Evolutionary conservation across 2,888 invertebrate species (phyloP).

Genomic region (Uropetala carovei): DNA sequence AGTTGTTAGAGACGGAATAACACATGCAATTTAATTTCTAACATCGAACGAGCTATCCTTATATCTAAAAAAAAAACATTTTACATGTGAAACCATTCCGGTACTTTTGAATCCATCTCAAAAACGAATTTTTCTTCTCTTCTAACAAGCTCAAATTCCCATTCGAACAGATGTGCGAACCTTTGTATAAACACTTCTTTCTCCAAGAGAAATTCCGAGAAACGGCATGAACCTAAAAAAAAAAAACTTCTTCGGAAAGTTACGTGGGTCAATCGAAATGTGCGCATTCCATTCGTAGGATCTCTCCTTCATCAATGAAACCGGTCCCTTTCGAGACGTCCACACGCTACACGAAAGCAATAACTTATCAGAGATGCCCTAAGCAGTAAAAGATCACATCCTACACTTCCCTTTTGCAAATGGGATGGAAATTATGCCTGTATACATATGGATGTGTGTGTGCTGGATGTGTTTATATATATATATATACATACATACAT

Average conservation of each 20-base stretch:
- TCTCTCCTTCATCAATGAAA: conserved; percentile 3
- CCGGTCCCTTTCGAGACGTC: conserved; percentile 6
- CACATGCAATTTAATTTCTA: too few relatives aligned
- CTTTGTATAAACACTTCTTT: background rate
- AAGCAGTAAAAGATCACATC: too few relatives aligned
- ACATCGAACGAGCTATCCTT: too few relatives aligned
- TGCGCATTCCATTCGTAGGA: background rate
- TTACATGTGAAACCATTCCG: background rate
- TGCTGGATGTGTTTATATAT: too few relatives aligned
- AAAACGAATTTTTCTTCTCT: background rate
- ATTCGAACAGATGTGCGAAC: too few relatives aligned
- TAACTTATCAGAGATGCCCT: background rate
- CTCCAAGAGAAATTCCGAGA: background rate
- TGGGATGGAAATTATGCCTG: too few relatives aligned
- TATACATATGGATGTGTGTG: too few relatives aligned
- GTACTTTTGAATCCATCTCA: background rate
- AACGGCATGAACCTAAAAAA: background rate
- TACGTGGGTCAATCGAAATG: conserved; percentile 19
- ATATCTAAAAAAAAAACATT: too few relatives aligned
- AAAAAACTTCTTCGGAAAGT: background rate
- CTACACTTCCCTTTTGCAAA: too few relatives aligned
- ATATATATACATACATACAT: too few relatives aligned
- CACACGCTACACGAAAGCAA: background rate
- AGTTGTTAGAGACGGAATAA: too few relatives aligned
- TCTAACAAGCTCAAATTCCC: background rate